These are phyloP conservation scores for Tetrao urogallus DNA, from an alignment of 2,113 vertebrate species.

Conservation along the genomic window DNA sequence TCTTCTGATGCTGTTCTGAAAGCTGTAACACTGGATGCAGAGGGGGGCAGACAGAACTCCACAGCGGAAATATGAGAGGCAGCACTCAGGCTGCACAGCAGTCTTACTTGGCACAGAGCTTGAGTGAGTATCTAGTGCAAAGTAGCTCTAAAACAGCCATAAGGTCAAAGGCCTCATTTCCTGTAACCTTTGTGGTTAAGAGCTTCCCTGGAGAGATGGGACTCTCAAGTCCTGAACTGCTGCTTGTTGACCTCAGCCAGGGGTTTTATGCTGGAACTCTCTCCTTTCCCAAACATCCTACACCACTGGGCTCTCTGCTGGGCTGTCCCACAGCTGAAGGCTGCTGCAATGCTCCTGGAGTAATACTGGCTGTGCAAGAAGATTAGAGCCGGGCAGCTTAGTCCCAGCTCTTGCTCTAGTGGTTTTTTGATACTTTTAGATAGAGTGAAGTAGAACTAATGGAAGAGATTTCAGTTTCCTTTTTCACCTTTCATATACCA, in stretches of 20 bases:
- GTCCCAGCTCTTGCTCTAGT: background rate
- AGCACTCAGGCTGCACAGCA: background rate
- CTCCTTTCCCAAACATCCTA: background rate
- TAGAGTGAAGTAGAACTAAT: background rate
- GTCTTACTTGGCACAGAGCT: background rate
- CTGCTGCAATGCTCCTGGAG: background rate
- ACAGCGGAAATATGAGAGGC: background rate
- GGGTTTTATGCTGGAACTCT: background rate
- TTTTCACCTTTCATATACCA: background rate
- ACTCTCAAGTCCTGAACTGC: background rate
- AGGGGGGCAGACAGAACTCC: background rate
- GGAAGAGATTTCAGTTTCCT: background rate
- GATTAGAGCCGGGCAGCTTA: background rate
- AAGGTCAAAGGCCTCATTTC: background rate
- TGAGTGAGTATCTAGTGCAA: rapidly evolving
- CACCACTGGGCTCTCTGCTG: background rate
- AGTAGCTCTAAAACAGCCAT: background rate
- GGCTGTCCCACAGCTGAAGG: rapidly evolving
- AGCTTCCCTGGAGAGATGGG: background rate
- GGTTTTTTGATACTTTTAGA: background rate
- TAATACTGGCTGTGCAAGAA: background rate
- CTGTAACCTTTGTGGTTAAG: background rate
- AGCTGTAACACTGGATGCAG: rapidly evolving
- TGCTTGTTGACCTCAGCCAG: background rate
- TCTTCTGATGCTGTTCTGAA: background rate